These are phyloP conservation scores for Embiotoca jacksoni DNA, from an alignment of 2,113 vertebrate genomes.

Conservation along the genomic window DNA sequence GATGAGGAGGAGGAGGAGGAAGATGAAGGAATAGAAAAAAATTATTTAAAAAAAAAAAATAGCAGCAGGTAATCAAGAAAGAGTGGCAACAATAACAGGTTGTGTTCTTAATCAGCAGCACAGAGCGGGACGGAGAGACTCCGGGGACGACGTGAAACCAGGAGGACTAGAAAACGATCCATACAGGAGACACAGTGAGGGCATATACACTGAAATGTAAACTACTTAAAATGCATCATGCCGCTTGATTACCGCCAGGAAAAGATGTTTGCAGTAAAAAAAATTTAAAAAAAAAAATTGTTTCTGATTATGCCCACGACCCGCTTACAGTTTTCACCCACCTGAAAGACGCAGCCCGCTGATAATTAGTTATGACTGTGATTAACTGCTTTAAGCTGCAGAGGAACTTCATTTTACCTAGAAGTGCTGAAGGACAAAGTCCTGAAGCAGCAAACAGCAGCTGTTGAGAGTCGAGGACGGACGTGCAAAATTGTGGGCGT, in stretches of 20 bases:
- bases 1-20: constrained; percentile 66
- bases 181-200: constrained; percentile 18
- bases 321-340: constrained; percentile 37
- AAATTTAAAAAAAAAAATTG: constrained; percentile 4
- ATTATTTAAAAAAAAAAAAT: constrained; percentile 44
- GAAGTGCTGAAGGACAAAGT: constrained; percentile 18
- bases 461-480: not conserved
- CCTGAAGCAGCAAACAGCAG: constrained; percentile 13
- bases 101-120: constrained; percentile 78
- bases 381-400: constrained; percentile 63
- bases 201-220: constrained; percentile 60
- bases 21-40: constrained; percentile 68
- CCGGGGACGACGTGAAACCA: constrained; percentile 39
- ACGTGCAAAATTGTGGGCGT: not conserved
- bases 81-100: constrained; percentile 79
- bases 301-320: constrained; percentile 66
- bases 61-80: constrained; percentile 79
- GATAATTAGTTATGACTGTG: constrained; percentile 65
- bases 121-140: constrained; percentile 34
- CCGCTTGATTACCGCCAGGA: constrained; percentile 73
- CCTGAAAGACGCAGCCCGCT: constrained; percentile 45
- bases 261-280: constrained; percentile 56
- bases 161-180: constrained; percentile 29
- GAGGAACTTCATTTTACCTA: constrained; percentile 39
- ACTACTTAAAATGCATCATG: constrained; percentile 70